Base-by-base conservation (phyloP, 2,113 vertebrate genomes). In the Chlamydotis undulata region DNA sequence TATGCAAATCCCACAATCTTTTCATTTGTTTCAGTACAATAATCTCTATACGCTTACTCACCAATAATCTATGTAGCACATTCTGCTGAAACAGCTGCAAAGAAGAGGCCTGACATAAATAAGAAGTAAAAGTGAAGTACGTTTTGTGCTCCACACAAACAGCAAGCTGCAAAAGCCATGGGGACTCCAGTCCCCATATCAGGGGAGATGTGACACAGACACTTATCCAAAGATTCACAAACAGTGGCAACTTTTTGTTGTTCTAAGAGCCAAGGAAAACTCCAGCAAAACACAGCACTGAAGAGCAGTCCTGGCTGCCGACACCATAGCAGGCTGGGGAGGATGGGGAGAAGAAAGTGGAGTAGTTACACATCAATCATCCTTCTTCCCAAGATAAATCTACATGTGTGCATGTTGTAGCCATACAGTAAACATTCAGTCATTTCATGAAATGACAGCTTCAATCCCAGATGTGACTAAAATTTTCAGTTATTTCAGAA, bases 401-500 rank as follows among this genome's bases (percentile, higher is more conserved):
- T 67, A 13, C 35, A 22, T 52, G 6, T 24, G 4, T 22, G 5
- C 35, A 26, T 65, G 37, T 65, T 88, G 45, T 33, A 69, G 71
- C 17, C 17, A 41, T 25, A 31, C 6, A 50, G 26, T 8, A 80
- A 83, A 86, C 16, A 77, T 55, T 80, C 26, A 13, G 10, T 50
- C 19, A 63, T 82, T 87, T 84, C 5, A 47, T 70, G 5, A 93
- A 93, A 87, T 91, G 19, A 37, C 28, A 55, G 18, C 29, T 91
- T 78, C 52, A 43, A 14, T 53, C 19, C 23, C 17, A 43, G 21
- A 57, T 31, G 57, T 6, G 4, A 76, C 35, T 73, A 65, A 88
- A 85, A 68, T 67, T 69, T 80, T 80, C 67, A 86, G 12, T 61
- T 86, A 74, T 94, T 81, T 65, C 37, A 86, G 64, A 89, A 94